Percentiles rank a stretch among this genome's conserved stretches.
Evolutionary conservation across 1,140 invertebrate genomes (phyloP).

Genomic region (Bombus sylvicola): DNA sequence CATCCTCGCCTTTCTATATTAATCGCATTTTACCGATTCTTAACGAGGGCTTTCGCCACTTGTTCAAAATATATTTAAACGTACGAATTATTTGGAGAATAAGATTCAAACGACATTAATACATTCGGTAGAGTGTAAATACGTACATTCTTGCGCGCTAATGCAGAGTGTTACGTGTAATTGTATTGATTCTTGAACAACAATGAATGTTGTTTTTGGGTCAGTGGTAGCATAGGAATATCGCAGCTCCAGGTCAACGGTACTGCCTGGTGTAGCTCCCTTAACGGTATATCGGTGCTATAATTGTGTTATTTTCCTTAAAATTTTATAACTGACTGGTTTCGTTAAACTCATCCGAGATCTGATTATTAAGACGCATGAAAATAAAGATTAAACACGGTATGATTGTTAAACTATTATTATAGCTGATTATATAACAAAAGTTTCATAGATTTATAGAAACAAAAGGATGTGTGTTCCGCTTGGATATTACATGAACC

Average conservation of each 20-base stretch:
- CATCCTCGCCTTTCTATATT: background rate
- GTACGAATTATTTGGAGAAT: too few species aligned
- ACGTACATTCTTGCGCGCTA: background rate
- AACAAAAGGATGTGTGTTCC: background rate
- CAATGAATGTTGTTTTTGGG: conserved; percentile 55
- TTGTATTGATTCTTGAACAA: conserved; percentile 41
- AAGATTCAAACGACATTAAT: background rate
- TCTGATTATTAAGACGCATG: too few species aligned
- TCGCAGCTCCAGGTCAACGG: conserved; percentile 36
- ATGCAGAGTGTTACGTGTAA: background rate
- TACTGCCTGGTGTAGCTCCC: conserved; percentile 36
- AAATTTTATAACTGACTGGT: conserved; percentile 27
- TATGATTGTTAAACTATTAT: background rate
- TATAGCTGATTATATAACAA: background rate
- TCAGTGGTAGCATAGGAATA: conserved; percentile 51
- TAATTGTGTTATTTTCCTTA: conserved; percentile 30
- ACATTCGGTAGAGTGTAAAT: background rate
- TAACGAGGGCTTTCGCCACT: background rate
- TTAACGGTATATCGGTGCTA: conserved; percentile 60
- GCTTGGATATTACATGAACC: background rate
- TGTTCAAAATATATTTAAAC: background rate
- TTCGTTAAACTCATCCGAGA: background rate
- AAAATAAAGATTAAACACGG: background rate
- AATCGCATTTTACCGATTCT: background rate
- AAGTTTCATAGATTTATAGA: background rate